A percentile compares a stretch with the other conserved stretches of the same genome.
Conservation (phyloP, 2,113 vertebrate species). For the Tychaedon coryphoeus region DNA sequence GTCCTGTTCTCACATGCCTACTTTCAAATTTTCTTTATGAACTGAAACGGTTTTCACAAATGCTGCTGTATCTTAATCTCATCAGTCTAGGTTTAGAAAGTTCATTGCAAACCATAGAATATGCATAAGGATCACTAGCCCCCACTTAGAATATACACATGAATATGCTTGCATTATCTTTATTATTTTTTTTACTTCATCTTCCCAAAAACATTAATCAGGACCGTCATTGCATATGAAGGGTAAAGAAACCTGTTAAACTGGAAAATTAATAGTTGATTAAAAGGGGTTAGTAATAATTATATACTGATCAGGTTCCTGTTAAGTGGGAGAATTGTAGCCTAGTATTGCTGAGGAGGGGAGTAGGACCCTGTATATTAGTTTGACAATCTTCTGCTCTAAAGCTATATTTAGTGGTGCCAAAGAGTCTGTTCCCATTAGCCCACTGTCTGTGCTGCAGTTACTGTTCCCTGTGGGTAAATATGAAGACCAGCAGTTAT, state of each 20-base stretch:
- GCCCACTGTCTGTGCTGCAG: neutral
- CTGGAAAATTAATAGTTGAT: slow-evolving; percentile 53
- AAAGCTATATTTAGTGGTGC: slow-evolving; percentile 34
- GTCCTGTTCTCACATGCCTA: neutral
- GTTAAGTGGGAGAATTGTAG: neutral
- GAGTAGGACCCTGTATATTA: neutral
- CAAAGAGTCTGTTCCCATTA: slow-evolving; percentile 47
- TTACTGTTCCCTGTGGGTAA: neutral
- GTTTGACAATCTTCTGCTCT: neutral
- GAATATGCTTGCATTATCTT: neutral
- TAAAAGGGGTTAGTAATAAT: neutral
- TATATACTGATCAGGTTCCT: slow-evolving; percentile 23
- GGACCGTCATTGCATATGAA: neutral
- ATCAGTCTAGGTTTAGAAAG: neutral
- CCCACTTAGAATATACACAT: neutral
- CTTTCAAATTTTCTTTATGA: neutral
- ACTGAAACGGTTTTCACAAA: neutral
- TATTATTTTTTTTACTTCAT: neutral
- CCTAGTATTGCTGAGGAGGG: neutral
- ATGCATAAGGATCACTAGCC: neutral
- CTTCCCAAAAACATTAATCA: slow-evolving; percentile 15
- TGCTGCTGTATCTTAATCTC: neutral
- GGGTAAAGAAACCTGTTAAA: slow-evolving; percentile 42
- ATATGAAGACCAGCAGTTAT: neutral
- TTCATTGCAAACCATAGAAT: neutral